Base-by-base conservation (phyloP, 2,888 invertebrate genomes). In the Steinernema hermaphroditum region DNA sequence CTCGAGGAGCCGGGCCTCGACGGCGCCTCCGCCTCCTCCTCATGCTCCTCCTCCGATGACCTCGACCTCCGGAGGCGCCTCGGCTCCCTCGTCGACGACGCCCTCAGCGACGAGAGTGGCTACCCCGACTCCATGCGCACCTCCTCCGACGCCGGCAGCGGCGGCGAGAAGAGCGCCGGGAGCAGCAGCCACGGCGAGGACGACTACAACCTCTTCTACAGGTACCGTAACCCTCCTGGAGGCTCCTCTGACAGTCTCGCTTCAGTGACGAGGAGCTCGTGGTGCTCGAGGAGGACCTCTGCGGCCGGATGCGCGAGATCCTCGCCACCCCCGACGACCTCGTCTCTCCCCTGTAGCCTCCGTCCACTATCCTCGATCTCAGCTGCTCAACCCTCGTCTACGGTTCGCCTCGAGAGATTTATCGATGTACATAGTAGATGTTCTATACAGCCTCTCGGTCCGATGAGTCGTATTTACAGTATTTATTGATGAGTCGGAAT, bases 81-180 rank as follows among this genome's bases (percentile, higher is more conserved):
- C 43, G 68, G 46, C 22, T 41, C 69, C 6, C 22, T 50, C 29
- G 70, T 43, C 22, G 91, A 91, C 70, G 92, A 92, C 83, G 92
- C 92, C 78, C 91, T 92, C 84, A 93, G 93, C 87, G 94, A 94
- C 85, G 94, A 94, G 87, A 93, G 93, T 73, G 94, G 94, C 2
- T 94, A 93, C 88, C 78, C 76, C 69, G 78, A 78, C 43, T 46
- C 73, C 12, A 34, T 62, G 62, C 29, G 62, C 29, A 62, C 62
- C 16, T 29, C 62, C 32, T 62, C 62, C 29, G 29, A 54, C 54
- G 54, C 27, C 4, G 54, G 54, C 24, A 54, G 32, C 9, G 62
- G 32, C 6, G 62, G 32, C 2, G 27, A 22, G 4, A 62, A 29
- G 16, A 62, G 62, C 62, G 62, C 62, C 32, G 62, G 62, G 19